These are phyloP conservation scores for Styela plicata DNA, from an alignment of 23 tunicate species.

Conservation along the genomic window DNA sequence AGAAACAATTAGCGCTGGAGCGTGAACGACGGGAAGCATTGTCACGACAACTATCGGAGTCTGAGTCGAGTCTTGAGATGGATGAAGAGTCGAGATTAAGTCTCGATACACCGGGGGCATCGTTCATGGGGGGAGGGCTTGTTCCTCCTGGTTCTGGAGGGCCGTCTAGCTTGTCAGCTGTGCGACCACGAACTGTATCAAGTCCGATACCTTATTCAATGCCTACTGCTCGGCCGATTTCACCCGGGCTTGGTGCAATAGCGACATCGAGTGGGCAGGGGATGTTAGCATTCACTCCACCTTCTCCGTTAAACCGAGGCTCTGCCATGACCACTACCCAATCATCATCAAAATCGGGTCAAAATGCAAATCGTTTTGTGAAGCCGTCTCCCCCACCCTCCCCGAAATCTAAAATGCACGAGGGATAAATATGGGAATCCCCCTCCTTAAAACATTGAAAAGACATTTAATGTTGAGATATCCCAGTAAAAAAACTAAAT, in stretches of 20 bases:
- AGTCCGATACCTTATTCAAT: conserved; percentile 64
- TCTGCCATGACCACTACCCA: not conserved
- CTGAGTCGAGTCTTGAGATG: conserved; percentile 99
- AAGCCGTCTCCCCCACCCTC: conserved; percentile 90
- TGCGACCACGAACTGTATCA: conserved; percentile 49
- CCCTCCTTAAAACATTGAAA: no score
- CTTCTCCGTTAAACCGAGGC: conserved; percentile 1
- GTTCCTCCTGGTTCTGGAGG: conserved; percentile 12
- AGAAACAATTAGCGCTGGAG: conserved; percentile 75
- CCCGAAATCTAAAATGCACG: conserved; percentile 55
- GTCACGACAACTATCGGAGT: conserved; percentile 93
- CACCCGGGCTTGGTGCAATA: conserved; percentile 53
- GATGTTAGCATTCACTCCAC: conserved; percentile 25
- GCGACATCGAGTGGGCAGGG: conserved; percentile 42
- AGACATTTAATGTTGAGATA: no score
- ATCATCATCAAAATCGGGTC: not conserved
- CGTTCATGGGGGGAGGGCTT: conserved; percentile 24
- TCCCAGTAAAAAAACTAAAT: no score
- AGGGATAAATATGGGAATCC: conserved; percentile 21
- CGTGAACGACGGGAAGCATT: conserved; percentile 96
- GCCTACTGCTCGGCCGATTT: conserved; percentile 48
- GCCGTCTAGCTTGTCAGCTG: conserved; percentile 19
- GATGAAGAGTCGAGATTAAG: conserved; percentile 85
- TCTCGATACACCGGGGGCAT: conserved; percentile 39
- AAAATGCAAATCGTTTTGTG: conserved; percentile 32